Percentiles rank a stretch among this genome's conserved stretches.
phyloP scores from a whole-genome alignment of 2,888 invertebrate species.

The Idaea straminata region DNA sequence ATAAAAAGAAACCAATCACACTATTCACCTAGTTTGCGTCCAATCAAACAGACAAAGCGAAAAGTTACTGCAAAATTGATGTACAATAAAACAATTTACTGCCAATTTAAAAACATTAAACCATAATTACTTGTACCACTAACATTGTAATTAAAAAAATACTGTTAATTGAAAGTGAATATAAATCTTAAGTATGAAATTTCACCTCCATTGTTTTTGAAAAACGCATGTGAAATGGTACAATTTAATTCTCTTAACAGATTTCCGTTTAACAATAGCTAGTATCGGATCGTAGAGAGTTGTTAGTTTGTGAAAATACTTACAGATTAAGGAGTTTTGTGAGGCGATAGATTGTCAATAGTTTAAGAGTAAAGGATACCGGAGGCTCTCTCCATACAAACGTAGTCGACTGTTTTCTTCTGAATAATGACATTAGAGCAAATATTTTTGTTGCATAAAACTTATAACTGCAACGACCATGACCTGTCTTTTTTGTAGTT shows the following conservation, averaged over 20 bases:
- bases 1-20: not conserved
- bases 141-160: not conserved
- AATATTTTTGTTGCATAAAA: too few species aligned
- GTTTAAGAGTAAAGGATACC: too few species aligned
- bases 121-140: not conserved
- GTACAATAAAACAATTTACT: not conserved
- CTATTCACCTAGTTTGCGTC: not conserved
- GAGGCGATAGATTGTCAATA: not conserved
- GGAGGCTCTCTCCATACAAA: too few species aligned
- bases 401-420: too few species aligned
- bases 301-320: slow-evolving; percentile 7
- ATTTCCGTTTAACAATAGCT: slow-evolving; percentile 61
- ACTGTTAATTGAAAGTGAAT: not conserved
- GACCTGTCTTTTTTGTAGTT: too few species aligned
- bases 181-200: not conserved
- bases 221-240: slow-evolving; percentile 21
- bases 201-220: slow-evolving; percentile 14
- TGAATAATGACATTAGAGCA: too few species aligned
- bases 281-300: slow-evolving; percentile 45
- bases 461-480: too few species aligned
- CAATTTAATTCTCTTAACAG: slow-evolving; percentile 33
- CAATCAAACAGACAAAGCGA: not conserved
- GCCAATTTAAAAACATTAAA: not conserved
- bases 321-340: not conserved
- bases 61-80: not conserved